These are phyloP conservation scores for Mallotus villosus DNA, from an alignment of 2,797 vertebrate species.

Conservation along the genomic window DNA sequence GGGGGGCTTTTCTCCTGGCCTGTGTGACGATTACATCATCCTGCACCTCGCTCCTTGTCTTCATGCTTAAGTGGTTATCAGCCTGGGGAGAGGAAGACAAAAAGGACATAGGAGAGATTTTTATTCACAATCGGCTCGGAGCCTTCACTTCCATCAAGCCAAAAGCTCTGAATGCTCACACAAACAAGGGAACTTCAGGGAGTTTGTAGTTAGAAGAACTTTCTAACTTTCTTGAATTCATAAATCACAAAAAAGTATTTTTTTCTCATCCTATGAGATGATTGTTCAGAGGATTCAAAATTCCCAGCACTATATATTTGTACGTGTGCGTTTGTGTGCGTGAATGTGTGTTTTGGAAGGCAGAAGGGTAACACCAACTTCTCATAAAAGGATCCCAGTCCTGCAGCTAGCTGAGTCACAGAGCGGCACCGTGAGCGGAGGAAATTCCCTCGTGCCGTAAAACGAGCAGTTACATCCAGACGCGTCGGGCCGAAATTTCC, in stretches of 20 bases:
- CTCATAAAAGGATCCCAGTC: constrained; percentile 9
- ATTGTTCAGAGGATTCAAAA: background rate
- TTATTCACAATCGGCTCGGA: constrained; percentile 10
- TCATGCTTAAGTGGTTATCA: constrained; percentile 46
- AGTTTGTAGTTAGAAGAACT: background rate
- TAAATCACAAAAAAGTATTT: no score
- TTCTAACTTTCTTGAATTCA: no score
- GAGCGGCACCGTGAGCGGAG: constrained; percentile 28
- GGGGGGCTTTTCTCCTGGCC: constrained; percentile 45
- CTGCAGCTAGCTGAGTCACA: constrained; percentile 27
- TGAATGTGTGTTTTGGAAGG: background rate
- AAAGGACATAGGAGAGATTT: constrained; percentile 8
- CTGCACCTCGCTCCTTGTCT: constrained; percentile 40
- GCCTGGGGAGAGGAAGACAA: constrained; percentile 16
- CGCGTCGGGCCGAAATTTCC: constrained; percentile 16
- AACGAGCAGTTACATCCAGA: constrained; percentile 6
- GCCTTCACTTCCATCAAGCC: background rate
- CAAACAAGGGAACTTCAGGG: background rate
- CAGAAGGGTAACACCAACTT: constrained; percentile 12
- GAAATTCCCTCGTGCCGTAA: constrained; percentile 47
- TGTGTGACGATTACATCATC: constrained; percentile 52
- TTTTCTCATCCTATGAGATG: no score
- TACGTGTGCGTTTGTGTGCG: background rate
- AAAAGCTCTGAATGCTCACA: background rate
- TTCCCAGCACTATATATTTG: background rate